Conservation (phyloP, 2,888 invertebrate genomes). For the Argynnis bischoffii region DNA sequence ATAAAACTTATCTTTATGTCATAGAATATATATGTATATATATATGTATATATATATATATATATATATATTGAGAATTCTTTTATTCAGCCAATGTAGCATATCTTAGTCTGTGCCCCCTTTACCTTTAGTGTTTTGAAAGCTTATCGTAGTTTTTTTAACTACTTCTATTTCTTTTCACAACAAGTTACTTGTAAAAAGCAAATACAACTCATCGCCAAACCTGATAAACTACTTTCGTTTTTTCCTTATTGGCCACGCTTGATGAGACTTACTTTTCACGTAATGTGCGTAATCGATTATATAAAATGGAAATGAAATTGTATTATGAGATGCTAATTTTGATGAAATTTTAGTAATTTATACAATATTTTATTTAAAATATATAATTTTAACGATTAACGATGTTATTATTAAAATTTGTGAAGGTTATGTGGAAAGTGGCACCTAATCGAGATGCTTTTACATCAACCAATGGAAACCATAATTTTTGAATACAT, state of each 20-base stretch:
- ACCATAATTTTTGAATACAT: no score
- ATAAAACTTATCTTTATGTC: no score
- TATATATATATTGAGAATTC: no score
- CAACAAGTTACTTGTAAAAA: neutral
- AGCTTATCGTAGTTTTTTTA: slow-evolving; percentile 5
- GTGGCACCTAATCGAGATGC: no score
- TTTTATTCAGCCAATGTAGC: no score
- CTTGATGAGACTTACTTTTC: slow-evolving; percentile 25
- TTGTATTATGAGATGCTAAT: neutral
- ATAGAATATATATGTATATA: no score
- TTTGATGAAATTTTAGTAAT: slow-evolving; percentile 3
- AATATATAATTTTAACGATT: no score
- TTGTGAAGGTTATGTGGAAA: no score
- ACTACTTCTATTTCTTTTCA: neutral
- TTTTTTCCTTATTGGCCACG: slow-evolving; percentile 27
- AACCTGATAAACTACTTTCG: slow-evolving; percentile 31
- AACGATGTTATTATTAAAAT: no score
- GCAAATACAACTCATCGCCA: slow-evolving; percentile 3
- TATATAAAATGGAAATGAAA: slow-evolving; percentile 27
- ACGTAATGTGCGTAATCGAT: slow-evolving; percentile 27
- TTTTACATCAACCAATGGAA: no score
- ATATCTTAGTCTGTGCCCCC: no score
- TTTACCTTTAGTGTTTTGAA: neutral
- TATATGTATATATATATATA: no score
- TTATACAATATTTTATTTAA: neutral